Conservation (phyloP, 2,797 vertebrate genomes). For the Leptoclinus maculatus region DNA sequence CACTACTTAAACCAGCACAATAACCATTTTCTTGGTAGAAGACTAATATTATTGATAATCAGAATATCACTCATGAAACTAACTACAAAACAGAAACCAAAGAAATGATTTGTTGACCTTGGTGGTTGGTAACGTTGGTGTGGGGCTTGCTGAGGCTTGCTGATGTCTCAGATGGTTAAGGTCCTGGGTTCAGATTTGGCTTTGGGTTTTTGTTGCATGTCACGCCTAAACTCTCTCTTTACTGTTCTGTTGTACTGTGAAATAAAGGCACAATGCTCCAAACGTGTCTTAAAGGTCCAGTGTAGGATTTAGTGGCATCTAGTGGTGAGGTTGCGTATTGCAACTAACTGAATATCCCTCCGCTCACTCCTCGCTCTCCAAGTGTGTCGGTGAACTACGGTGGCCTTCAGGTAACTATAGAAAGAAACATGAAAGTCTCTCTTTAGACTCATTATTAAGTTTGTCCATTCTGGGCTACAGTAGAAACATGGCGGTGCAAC, state of each 20-base stretch:
- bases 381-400: neutral
- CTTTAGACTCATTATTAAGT: neutral
- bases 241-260: slow-evolving; percentile 5
- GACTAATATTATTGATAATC: neutral
- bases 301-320: neutral
- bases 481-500: neutral
- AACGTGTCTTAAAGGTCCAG: neutral
- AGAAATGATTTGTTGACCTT: neutral
- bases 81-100: neutral
- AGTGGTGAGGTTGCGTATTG: neutral
- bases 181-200: slow-evolving; percentile 32
- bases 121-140: slow-evolving; percentile 24
- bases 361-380: neutral
- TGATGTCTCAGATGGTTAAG: slow-evolving; percentile 30
- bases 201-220: slow-evolving; percentile 44
- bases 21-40: neutral
- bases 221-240: neutral
- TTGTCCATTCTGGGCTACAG: neutral
- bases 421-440: neutral
- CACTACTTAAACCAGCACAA: neutral
- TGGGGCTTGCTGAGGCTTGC: slow-evolving; percentile 47
- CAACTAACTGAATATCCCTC: neutral
- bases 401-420: neutral
- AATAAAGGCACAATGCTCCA: neutral
- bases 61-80: neutral